phyloP scores from a whole-genome alignment of 1,140 invertebrate species.

The Meteorus sp. region DNA sequence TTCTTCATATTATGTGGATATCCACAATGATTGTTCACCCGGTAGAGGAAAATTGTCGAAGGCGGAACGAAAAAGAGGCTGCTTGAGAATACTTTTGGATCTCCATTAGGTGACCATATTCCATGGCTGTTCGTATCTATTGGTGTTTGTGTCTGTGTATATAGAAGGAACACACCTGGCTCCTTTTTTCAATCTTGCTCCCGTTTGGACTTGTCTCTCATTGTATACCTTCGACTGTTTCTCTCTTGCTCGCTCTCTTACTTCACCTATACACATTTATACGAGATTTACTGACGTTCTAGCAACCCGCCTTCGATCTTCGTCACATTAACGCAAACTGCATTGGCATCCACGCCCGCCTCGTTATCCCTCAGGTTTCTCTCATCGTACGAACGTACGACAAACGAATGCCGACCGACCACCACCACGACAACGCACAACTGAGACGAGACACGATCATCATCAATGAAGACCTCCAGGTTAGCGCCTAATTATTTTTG shows the following conservation, averaged over 20 bases:
- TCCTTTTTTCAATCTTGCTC: neutral
- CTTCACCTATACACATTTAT: too few species aligned
- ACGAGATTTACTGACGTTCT: too few species aligned
- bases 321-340: conserved; percentile 37
- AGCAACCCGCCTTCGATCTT: conserved; percentile 31
- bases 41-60: too few species aligned
- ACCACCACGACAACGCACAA: neutral
- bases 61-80: too few species aligned
- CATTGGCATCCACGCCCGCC: conserved; percentile 12
- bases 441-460: too few species aligned
- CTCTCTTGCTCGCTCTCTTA: too few species aligned
- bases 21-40: neutral
- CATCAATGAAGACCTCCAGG: too few species aligned
- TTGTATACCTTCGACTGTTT: conserved; percentile 12
- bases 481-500: too few species aligned
- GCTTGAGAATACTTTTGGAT: too few species aligned
- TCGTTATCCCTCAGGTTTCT: neutral
- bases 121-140: neutral
- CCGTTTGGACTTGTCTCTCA: neutral
- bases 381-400: neutral
- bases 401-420: neutral
- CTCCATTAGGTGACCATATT: neutral
- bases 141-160: neutral
- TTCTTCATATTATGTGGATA: too few species aligned
- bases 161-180: neutral